A percentile compares a stretch with the other conserved stretches of the same genome.
phyloP scores from a whole-genome alignment of 2,113 vertebrate species.

The Anthoscopus minutus region DNA sequence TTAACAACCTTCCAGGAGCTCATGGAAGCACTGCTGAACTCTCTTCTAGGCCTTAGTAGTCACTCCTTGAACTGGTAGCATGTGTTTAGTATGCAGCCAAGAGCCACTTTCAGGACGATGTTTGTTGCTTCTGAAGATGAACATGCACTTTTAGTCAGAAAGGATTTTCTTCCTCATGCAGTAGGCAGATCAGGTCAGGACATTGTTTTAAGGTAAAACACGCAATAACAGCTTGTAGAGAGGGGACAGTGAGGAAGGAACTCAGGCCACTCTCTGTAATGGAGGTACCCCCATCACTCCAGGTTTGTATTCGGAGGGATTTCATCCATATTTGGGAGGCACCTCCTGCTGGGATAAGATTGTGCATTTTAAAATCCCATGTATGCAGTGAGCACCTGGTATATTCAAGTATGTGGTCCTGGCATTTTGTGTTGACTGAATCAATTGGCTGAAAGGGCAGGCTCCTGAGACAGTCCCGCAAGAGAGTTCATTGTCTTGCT shows the following conservation, averaged over 20 bases:
- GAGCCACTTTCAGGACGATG: background rate
- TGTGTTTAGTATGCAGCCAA: background rate
- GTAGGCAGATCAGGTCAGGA: background rate
- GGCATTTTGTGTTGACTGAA: background rate
- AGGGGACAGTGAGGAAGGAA: background rate
- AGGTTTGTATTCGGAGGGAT: background rate
- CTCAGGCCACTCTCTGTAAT: background rate
- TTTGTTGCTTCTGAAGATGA: background rate
- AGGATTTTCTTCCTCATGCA: background rate
- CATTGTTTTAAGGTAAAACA: background rate
- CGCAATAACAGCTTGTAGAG: background rate
- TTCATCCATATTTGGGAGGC: background rate
- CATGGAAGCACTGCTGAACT: background rate
- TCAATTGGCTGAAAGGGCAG: background rate
- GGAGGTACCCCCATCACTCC: background rate
- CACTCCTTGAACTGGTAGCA: background rate
- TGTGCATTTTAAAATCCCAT: background rate
- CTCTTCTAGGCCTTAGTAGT: background rate
- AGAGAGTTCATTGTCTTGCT: background rate
- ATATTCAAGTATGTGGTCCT: background rate
- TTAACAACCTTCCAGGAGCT: background rate
- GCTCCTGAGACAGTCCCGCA: background rate
- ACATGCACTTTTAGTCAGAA: background rate
- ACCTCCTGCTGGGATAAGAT: fast-evolving
- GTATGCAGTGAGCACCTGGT: background rate